These are phyloP conservation scores for Periophthalmus modestus DNA, from an alignment of 2,113 vertebrate species.

Conservation along the genomic window DNA sequence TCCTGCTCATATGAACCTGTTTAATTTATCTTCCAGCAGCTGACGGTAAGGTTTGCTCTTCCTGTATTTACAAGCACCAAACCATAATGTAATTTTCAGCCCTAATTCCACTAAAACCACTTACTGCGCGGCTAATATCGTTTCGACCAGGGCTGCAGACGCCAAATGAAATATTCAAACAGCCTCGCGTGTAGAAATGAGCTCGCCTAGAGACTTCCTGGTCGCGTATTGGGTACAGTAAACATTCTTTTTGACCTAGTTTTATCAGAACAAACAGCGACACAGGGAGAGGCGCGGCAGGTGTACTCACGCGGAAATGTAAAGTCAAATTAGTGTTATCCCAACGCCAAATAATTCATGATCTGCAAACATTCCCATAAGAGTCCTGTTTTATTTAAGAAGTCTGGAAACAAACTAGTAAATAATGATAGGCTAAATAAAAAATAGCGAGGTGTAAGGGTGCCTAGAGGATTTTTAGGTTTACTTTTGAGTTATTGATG, in stretches of 20 bases:
- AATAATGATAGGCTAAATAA: background rate
- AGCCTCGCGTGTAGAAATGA: background rate
- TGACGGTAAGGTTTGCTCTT: background rate
- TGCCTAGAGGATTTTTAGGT: background rate
- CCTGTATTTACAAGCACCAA: background rate
- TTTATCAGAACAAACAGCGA: background rate
- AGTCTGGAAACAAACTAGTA: background rate
- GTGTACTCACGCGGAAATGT: background rate
- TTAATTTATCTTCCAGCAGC: background rate
- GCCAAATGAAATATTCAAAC: conserved; percentile 5
- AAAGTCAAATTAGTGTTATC: background rate
- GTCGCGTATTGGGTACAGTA: background rate
- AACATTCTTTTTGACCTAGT: background rate
- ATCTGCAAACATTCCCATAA: background rate
- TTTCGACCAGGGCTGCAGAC: background rate
- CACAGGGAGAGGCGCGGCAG: background rate
- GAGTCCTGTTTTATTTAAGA: background rate
- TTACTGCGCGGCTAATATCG: conserved; percentile 1
- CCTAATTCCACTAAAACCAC: conserved; percentile 4
- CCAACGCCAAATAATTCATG: background rate
- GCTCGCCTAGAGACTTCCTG: background rate
- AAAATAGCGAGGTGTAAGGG: background rate
- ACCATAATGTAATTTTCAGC: conserved; percentile 1
- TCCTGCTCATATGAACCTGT: background rate
- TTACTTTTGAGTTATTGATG: background rate